phyloP scores from a whole-genome alignment of 2,888 invertebrate species.

The Toxonevra muliebris region DNA sequence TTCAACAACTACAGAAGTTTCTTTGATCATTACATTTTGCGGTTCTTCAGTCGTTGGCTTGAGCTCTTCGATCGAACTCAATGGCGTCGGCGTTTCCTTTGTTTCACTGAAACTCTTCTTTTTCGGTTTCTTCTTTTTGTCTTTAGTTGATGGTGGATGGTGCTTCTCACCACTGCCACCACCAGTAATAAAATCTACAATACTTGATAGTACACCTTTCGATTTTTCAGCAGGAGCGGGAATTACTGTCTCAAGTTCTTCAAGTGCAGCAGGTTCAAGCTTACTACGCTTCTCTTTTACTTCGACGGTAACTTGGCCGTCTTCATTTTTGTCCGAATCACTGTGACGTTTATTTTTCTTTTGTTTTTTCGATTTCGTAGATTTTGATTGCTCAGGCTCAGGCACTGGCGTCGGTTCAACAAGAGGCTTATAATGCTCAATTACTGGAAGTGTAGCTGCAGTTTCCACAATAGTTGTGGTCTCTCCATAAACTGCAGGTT shows the following conservation, averaged over 20 bases:
- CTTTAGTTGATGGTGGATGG: constrained; percentile 24
- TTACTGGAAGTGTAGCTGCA: background rate
- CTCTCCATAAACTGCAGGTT: constrained; percentile 41
- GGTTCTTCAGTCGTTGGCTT: background rate
- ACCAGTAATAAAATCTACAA: constrained; percentile 6
- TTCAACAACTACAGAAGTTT: too few relatives aligned
- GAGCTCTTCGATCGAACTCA: too few relatives aligned
- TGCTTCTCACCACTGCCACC: constrained; percentile 1
- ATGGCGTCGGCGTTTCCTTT: background rate
- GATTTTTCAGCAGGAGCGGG: constrained; percentile 6
- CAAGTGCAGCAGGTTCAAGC: constrained; percentile 8
- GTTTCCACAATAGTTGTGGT: constrained; percentile 30
- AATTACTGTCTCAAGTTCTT: constrained; percentile 11
- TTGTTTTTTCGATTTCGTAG: constrained; percentile 38
- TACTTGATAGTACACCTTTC: constrained; percentile 1
- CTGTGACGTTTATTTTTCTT: constrained; percentile 51
- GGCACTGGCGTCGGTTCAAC: constrained; percentile 35
- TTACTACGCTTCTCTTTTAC: constrained; percentile 1
- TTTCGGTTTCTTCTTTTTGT: constrained; percentile 62
- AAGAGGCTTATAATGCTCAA: background rate
- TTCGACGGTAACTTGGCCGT: constrained; percentile 30
- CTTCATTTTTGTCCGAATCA: constrained; percentile 35
- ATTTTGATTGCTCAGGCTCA: constrained; percentile 35
- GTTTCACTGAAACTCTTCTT: constrained; percentile 49
- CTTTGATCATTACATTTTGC: too few relatives aligned